These are phyloP conservation scores for Theristicus caerulescens DNA, from an alignment of 2,113 vertebrate genomes.

Conservation along the genomic window DNA sequence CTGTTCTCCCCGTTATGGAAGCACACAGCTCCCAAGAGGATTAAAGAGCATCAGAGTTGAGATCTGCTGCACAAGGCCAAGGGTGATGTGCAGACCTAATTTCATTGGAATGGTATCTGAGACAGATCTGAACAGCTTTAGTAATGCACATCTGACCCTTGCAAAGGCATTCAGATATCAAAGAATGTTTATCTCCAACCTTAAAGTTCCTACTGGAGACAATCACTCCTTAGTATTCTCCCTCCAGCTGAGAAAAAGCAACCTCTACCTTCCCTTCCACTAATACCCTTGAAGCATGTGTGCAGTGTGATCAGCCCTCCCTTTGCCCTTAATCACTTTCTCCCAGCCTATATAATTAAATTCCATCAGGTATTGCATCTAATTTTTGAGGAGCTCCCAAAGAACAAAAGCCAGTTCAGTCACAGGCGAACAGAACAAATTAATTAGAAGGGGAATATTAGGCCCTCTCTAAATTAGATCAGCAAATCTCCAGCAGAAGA, in stretches of 20 bases:
- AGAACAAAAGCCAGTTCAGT: constrained; percentile 38
- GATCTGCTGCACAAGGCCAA: not conserved
- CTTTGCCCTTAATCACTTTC: constrained; percentile 40
- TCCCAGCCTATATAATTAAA: constrained; percentile 45
- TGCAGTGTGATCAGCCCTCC: not conserved
- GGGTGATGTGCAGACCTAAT: not conserved
- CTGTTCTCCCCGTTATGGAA: not conserved
- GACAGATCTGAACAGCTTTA: not conserved
- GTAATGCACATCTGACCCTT: not conserved
- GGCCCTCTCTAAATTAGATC: constrained; percentile 7
- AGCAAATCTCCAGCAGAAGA: not conserved
- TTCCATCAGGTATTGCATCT: constrained; percentile 53
- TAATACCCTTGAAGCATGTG: not conserved
- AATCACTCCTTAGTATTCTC: not conserved
- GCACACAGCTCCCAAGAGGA: not conserved
- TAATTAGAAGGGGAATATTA: constrained; percentile 44
- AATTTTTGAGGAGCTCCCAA: constrained; percentile 41
- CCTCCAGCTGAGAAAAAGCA: not conserved
- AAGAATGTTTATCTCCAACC: not conserved
- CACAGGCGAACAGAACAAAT: not conserved
- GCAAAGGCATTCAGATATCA: not conserved
- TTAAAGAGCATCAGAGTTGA: not conserved
- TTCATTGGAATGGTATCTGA: not conserved
- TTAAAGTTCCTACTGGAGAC: not conserved
- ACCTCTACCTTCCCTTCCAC: not conserved